Percentiles rank a stretch among this genome's conserved stretches.
phyloP scores from a whole-genome alignment of 2,888 invertebrate species.

The Phrixothrix hirtus region DNA sequence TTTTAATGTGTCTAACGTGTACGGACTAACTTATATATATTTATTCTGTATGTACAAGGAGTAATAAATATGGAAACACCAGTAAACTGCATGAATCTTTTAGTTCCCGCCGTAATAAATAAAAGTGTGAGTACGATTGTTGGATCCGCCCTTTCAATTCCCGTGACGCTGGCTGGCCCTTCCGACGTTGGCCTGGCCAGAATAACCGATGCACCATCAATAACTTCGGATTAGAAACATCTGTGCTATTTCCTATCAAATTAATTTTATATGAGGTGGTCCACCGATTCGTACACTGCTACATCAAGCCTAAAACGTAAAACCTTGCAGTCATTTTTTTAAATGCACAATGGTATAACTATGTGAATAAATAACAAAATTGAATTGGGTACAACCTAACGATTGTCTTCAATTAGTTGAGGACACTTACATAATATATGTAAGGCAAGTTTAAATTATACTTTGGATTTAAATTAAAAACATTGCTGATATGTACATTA shows the following conservation, averaged over 20 bases:
- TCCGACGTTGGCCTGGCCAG: conserved; percentile 29
- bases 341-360: too few relatives aligned
- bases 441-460: too few relatives aligned
- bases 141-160: conserved; percentile 34
- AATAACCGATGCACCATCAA: conserved; percentile 36
- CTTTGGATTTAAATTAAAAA: too few relatives aligned
- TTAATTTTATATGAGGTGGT: conserved; percentile 33
- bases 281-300: conserved; percentile 27
- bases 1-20: too few relatives aligned
- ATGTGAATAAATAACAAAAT: too few relatives aligned
- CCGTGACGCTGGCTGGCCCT: conserved; percentile 27
- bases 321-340: conserved; percentile 14
- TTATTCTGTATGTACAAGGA: conserved; percentile 10
- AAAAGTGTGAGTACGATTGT: conserved; percentile 32
- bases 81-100: conserved; percentile 30
- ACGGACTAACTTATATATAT: too few relatives aligned
- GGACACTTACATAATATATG: too few relatives aligned
- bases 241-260: conserved; percentile 32
- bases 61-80: conserved; percentile 32
- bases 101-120: conserved; percentile 33
- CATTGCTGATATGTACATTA: too few relatives aligned
- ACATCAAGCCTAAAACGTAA: conserved; percentile 18
- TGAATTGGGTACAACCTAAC: too few relatives aligned
- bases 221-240: conserved; percentile 36
- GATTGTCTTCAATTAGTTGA: too few relatives aligned